Evolutionary conservation across 2,888 invertebrate genomes (phyloP).

Genomic region (Abrostola triplasia): DNA sequence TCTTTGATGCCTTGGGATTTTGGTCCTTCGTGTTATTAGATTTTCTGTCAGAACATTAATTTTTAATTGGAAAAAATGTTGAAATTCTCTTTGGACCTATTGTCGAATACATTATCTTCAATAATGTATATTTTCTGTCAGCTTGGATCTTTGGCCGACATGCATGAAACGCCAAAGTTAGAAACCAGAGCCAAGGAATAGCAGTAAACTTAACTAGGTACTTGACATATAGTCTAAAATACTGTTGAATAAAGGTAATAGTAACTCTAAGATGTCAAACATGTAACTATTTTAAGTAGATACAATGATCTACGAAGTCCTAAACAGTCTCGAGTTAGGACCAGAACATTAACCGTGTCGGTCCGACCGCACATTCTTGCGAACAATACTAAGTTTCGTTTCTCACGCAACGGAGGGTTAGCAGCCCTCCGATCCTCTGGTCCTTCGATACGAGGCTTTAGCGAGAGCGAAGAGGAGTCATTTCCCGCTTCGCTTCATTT

Average conservation of each 20-base stretch:
- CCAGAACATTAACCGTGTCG: slow-evolving; percentile 56
- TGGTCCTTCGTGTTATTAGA: too few relatives aligned
- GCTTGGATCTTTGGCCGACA: too few relatives aligned
- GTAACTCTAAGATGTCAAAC: slow-evolving; percentile 4
- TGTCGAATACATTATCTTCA: too few relatives aligned
- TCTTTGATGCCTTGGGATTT: too few relatives aligned
- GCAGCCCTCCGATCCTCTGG: slow-evolving; percentile 28
- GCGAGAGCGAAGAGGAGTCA: slow-evolving; percentile 21
- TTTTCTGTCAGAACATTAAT: too few relatives aligned
- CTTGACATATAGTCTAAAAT: too few relatives aligned
- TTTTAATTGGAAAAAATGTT: too few relatives aligned
- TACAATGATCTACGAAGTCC: slow-evolving; percentile 34
- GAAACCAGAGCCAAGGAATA: too few relatives aligned
- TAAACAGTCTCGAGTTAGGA: slow-evolving; percentile 39
- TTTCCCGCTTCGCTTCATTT: slow-evolving; percentile 43
- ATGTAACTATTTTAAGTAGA: slow-evolving; percentile 38
- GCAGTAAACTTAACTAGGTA: not conserved
- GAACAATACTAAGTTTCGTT: slow-evolving; percentile 68
- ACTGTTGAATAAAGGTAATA: too few relatives aligned
- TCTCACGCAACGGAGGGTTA: slow-evolving; percentile 67
- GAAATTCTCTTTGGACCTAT: too few relatives aligned
- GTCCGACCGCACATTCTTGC: slow-evolving; percentile 72
- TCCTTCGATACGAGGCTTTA: slow-evolving; percentile 14
- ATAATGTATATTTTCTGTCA: too few relatives aligned
- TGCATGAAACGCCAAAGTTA: too few relatives aligned